Percentiles rank a stretch among this genome's conserved stretches.
phyloP scores from a whole-genome alignment of 2,888 invertebrate genomes.

The Nemapogon koenigi region DNA sequence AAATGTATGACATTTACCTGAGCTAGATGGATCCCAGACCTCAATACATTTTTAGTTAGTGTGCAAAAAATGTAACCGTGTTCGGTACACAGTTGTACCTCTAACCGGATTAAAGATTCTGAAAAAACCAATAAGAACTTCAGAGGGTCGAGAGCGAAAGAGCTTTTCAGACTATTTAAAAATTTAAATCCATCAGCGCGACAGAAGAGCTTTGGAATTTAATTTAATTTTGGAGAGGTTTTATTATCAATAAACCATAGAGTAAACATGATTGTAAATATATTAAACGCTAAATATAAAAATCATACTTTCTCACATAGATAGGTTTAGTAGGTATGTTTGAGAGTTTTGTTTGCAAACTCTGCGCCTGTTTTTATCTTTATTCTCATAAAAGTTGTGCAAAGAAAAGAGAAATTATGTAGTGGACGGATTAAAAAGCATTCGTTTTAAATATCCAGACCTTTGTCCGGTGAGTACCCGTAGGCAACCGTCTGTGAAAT shows the following conservation, averaged over 20 bases:
- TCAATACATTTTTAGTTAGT: no score
- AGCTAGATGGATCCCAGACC: no score
- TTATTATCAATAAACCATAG: neutral
- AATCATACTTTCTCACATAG: no score
- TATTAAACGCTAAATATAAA: no score
- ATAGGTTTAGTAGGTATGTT: no score
- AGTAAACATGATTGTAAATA: no score
- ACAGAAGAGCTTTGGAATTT: conserved; percentile 21
- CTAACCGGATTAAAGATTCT: conserved; percentile 19
- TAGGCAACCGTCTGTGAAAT: conserved; percentile 55
- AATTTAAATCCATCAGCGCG: conserved; percentile 30
- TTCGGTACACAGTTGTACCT: conserved; percentile 8
- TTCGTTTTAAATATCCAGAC: conserved; percentile 54
- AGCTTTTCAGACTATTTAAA: conserved; percentile 27
- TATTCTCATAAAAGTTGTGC: no score
- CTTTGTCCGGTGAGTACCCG: conserved; percentile 53
- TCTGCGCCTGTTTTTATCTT: no score
- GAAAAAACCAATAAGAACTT: conserved; percentile 21
- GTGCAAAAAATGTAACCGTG: no score
- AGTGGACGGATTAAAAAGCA: conserved; percentile 41
- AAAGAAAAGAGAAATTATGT: no score
- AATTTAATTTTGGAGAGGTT: conserved; percentile 9
- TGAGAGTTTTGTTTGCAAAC: no score
- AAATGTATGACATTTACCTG: no score
- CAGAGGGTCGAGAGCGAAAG: conserved; percentile 22